These are phyloP conservation scores for Pygocentrus nattereri DNA, from an alignment of 2,797 vertebrate genomes.

Conservation along the genomic window DNA sequence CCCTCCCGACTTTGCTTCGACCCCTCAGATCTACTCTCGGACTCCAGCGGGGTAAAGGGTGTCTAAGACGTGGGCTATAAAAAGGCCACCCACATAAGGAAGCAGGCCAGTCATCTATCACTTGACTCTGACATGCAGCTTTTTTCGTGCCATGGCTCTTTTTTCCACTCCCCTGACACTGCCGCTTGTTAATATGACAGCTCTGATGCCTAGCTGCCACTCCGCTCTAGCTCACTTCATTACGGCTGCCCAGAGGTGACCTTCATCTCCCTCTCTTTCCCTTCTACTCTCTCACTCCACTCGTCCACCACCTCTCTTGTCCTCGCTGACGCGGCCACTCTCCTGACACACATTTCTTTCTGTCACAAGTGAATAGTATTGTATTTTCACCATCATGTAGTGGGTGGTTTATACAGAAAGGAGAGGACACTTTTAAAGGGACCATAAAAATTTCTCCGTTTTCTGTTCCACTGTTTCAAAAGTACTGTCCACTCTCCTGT, in stretches of 20 bases:
- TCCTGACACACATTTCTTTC: slow-evolving; percentile 67
- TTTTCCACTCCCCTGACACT: slow-evolving; percentile 58
- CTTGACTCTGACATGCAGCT: slow-evolving; percentile 59
- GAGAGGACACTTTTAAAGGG: background rate
- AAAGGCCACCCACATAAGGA: slow-evolving; percentile 37
- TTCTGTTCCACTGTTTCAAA: too few relatives aligned
- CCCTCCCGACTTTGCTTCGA: slow-evolving; percentile 17
- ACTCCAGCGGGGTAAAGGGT: slow-evolving; percentile 45
- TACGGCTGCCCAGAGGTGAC: slow-evolving; percentile 74
- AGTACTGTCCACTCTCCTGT: too few relatives aligned
- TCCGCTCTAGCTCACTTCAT: slow-evolving; percentile 74
- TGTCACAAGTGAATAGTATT: slow-evolving; percentile 75
- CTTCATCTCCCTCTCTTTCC: slow-evolving; percentile 70
- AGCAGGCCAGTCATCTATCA: slow-evolving; percentile 74
- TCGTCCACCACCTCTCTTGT: slow-evolving; percentile 61
- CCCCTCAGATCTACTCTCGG: slow-evolving; percentile 14
- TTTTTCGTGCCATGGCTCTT: slow-evolving; percentile 50
- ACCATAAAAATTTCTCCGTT: too few relatives aligned
- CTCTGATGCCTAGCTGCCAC: slow-evolving; percentile 66
- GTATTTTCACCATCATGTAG: slow-evolving; percentile 47
- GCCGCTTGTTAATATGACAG: slow-evolving; percentile 41
- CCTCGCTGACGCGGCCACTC: slow-evolving; percentile 57
- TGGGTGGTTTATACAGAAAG: background rate
- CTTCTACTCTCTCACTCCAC: slow-evolving; percentile 56
- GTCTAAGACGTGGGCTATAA: slow-evolving; percentile 71